Percentiles rank a stretch among this genome's conserved stretches.
Conservation (phyloP, 1,140 invertebrate species). For the Brachionus rubens region DNA sequence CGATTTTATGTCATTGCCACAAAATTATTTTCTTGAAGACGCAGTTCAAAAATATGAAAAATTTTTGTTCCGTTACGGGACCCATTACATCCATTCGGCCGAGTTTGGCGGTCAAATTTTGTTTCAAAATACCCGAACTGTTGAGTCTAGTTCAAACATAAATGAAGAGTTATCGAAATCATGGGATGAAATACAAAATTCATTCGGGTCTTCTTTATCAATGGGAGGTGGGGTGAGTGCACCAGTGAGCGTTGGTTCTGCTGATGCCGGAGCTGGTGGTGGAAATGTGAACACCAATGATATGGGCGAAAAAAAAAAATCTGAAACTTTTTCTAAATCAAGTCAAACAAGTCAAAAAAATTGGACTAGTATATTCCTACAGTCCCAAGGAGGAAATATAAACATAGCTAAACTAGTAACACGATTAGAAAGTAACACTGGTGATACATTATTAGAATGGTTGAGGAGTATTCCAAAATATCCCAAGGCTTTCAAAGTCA, state of each 20-base stretch:
- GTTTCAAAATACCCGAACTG: constrained; percentile 7
- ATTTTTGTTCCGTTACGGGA: constrained; percentile 43
- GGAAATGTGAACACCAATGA: constrained; percentile 30
- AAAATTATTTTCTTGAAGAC: constrained; percentile 29
- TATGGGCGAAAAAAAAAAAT: constrained; percentile 1
- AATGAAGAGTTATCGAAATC: background rate
- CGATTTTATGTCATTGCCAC: constrained; percentile 44
- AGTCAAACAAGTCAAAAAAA: background rate
- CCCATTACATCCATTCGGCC: constrained; percentile 41
- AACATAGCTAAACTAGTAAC: constrained; percentile 29
- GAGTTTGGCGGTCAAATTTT: constrained; percentile 44
- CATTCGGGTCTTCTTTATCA: constrained; percentile 39
- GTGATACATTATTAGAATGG: background rate
- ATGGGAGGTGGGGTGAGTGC: constrained; percentile 13
- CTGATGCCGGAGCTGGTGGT: background rate
- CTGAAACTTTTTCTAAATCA: background rate
- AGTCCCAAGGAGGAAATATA: constrained; percentile 39
- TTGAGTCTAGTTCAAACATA: background rate
- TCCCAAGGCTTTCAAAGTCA: constrained; percentile 41
- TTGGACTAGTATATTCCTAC: constrained; percentile 36
- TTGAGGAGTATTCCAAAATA: constrained; percentile 31
- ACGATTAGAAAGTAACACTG: constrained; percentile 25
- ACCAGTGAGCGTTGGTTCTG: constrained; percentile 1
- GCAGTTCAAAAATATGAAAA: constrained; percentile 21
- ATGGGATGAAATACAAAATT: constrained; percentile 35